Conservation (phyloP, 2,888 invertebrate genomes). For the Tromatobia lineatoria region DNA sequence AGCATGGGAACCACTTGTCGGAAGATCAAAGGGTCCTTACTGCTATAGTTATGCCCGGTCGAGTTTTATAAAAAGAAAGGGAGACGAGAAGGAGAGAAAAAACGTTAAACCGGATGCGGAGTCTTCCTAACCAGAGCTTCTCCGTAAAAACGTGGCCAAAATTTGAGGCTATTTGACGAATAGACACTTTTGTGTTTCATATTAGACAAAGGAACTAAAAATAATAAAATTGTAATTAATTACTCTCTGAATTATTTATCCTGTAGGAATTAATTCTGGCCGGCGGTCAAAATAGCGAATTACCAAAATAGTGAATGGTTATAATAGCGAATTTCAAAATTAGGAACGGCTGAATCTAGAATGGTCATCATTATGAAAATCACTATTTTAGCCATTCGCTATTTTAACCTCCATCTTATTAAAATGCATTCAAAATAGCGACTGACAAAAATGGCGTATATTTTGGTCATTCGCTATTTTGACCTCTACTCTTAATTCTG, state of each 20-base stretch:
- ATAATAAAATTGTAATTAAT: neutral
- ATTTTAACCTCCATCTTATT: too few relatives aligned
- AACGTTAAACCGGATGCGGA: slow-evolving; percentile 15
- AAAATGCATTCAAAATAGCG: too few relatives aligned
- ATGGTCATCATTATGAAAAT: too few relatives aligned
- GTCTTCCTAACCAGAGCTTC: slow-evolving; percentile 21
- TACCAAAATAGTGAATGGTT: too few relatives aligned
- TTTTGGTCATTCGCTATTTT: too few relatives aligned
- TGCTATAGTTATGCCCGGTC: slow-evolving; percentile 25
- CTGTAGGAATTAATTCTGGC: neutral
- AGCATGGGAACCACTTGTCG: slow-evolving; percentile 66
- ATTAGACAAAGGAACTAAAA: neutral
- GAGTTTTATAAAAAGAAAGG: slow-evolving; percentile 49
- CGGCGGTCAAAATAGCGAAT: too few relatives aligned
- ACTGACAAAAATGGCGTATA: too few relatives aligned
- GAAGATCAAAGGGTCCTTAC: slow-evolving; percentile 63
- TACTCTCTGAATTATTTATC: neutral
- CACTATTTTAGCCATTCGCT: too few relatives aligned
- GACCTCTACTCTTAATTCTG: too few relatives aligned
- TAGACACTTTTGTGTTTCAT: neutral
- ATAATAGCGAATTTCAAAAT: too few relatives aligned
- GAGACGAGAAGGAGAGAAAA: slow-evolving; percentile 4
- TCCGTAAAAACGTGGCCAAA: neutral
- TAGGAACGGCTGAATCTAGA: too few relatives aligned
- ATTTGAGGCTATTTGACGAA: neutral